These are phyloP conservation scores for Limnephilus rhombicus DNA, from an alignment of 2,888 invertebrate species.

Conservation along the genomic window DNA sequence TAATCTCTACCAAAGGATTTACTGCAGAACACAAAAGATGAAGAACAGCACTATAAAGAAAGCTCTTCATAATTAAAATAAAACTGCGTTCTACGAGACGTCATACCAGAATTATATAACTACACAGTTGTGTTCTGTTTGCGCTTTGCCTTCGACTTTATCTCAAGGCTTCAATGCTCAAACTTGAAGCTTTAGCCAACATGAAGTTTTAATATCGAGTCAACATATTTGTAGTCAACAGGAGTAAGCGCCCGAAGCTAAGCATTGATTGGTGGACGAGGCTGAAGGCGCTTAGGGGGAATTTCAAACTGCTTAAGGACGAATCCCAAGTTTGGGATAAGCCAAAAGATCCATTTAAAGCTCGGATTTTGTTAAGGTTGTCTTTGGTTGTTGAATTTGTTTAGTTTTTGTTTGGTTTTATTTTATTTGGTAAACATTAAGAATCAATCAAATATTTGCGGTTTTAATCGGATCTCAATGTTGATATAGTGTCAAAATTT, in stretches of 20 bases:
- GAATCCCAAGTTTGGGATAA: neutral
- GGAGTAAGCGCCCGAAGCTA: neutral
- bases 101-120: neutral
- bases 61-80: neutral
- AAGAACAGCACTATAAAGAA: neutral
- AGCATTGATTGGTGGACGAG: neutral
- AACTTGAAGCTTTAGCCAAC: neutral
- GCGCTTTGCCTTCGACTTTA: neutral
- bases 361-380: neutral
- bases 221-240: neutral
- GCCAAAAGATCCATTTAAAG: neutral
- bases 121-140: neutral
- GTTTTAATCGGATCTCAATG: neutral
- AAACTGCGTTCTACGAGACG: neutral
- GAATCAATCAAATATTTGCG: neutral
- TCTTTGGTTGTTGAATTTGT: neutral
- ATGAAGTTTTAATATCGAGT: neutral
- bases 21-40: neutral
- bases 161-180: neutral
- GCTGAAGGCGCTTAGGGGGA: neutral
- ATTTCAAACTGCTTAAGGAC: neutral
- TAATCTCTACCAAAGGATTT: neutral
- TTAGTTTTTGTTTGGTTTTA: neutral
- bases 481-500: neutral
- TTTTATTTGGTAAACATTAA: neutral